A percentile compares a stretch with the other conserved stretches of the same genome.
Conservation (phyloP, 1,140 invertebrate species). For the Macrocentrus cingulum region DNA sequence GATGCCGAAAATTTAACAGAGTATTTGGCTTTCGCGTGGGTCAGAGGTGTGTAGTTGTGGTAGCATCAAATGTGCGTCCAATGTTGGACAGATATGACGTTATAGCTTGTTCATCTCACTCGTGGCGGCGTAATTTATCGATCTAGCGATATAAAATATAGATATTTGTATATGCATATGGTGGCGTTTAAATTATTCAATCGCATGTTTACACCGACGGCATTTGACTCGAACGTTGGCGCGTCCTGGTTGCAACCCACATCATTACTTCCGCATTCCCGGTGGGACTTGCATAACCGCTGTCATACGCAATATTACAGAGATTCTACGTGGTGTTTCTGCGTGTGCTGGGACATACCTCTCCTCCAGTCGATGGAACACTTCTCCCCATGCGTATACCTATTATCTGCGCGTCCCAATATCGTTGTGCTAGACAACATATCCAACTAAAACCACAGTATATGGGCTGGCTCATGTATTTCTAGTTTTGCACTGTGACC, state of each 20-base stretch:
- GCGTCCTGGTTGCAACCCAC: conserved; percentile 27
- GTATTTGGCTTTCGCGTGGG: no score
- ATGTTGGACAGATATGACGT: no score
- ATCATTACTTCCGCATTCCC: conserved; percentile 47
- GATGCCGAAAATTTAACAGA: no score
- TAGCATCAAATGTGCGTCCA: no score
- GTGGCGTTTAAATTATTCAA: conserved; percentile 35
- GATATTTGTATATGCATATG: no score
- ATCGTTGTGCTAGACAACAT: no score
- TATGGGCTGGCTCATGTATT: no score
- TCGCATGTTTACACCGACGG: conserved; percentile 37
- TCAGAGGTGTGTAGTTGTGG: no score
- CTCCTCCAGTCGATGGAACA: neutral
- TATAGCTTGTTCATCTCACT: neutral
- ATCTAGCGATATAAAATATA: no score
- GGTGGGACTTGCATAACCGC: conserved; percentile 38
- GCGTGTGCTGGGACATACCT: neutral
- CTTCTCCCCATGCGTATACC: conserved; percentile 18
- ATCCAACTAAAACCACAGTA: no score
- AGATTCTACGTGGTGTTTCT: conserved; percentile 39
- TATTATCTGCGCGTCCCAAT: no score
- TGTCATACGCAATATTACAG: conserved; percentile 49
- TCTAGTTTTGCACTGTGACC: no score
- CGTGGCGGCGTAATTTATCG: conserved; percentile 18
- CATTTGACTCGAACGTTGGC: conserved; percentile 30